Conservation (phyloP, 1,140 invertebrate species). For the Piezodorus guildinii region DNA sequence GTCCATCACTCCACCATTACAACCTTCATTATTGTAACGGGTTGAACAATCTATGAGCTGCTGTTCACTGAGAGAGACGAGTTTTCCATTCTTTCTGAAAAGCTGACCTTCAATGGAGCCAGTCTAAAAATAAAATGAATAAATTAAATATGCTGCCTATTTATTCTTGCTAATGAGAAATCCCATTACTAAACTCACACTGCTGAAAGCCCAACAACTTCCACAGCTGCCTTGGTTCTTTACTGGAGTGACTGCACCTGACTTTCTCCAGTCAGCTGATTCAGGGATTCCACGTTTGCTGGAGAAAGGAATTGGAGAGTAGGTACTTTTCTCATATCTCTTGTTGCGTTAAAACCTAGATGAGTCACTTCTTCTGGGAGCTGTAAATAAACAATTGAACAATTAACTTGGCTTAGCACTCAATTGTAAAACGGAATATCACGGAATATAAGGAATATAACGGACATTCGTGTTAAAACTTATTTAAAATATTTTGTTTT, state of each 20-base stretch:
- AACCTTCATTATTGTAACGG: conserved; percentile 75
- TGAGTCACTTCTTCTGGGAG: not conserved
- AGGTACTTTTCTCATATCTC: not conserved
- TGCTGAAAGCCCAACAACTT: no score
- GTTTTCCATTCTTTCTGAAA: conserved; percentile 65
- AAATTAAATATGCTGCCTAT: not conserved
- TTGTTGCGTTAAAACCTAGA: not conserved
- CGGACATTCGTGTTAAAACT: not conserved
- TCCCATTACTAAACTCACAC: no score
- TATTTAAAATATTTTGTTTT: not conserved
- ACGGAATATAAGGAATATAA: no score
- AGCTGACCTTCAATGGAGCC: conserved; percentile 92
- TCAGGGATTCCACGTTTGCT: not conserved
- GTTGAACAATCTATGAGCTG: no score
- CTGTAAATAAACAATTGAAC: not conserved
- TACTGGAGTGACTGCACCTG: no score
- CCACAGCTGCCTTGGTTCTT: no score
- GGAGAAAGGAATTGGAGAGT: not conserved
- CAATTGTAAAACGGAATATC: not conserved
- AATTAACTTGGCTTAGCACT: not conserved
- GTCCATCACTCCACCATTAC: conserved; percentile 91
- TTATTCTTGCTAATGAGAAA: not conserved
- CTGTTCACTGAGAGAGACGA: conserved; percentile 87
- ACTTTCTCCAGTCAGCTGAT: not conserved
- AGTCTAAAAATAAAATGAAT: conserved; percentile 45